Conservation (phyloP, 1,140 invertebrate genomes). For the Whitmania pigra region DNA sequence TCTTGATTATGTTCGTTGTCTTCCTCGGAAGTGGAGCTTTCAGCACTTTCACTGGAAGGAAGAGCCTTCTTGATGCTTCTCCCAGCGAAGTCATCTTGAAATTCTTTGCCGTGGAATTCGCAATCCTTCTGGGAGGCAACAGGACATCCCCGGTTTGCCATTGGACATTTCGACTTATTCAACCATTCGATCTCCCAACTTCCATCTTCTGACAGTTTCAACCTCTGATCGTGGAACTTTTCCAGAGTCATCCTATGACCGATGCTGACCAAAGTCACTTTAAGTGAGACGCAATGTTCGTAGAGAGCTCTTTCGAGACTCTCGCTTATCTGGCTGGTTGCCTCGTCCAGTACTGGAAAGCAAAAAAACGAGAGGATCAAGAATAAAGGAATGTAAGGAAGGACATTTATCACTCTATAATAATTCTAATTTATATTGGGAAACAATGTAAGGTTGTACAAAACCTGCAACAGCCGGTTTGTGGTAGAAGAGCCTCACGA, state of each 20-base stretch:
- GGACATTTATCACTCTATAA: no score
- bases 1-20: no score
- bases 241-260: constrained; percentile 42
- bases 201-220: constrained; percentile 36
- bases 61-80: no score
- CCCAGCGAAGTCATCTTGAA: no score
- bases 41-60: no score
- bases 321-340: constrained; percentile 50
- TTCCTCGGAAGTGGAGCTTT: no score
- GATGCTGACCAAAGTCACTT: constrained; percentile 48
- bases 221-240: constrained; percentile 44
- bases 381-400: no score
- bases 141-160: no score
- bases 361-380: background rate
- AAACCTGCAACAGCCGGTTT: constrained; percentile 46
- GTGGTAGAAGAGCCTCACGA: constrained; percentile 52
- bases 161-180: no score
- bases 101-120: no score
- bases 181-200: background rate
- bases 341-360: constrained; percentile 49
- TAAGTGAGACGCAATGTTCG: constrained; percentile 37
- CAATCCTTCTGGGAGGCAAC: no score
- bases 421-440: no score
- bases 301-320: constrained; percentile 48
- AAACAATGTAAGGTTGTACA: background rate